A percentile compares a stretch with the other conserved stretches of the same genome.
Conservation (phyloP, 35 echinoderm and acorn worm species). For the Heliocidaris tuberculata region DNA sequence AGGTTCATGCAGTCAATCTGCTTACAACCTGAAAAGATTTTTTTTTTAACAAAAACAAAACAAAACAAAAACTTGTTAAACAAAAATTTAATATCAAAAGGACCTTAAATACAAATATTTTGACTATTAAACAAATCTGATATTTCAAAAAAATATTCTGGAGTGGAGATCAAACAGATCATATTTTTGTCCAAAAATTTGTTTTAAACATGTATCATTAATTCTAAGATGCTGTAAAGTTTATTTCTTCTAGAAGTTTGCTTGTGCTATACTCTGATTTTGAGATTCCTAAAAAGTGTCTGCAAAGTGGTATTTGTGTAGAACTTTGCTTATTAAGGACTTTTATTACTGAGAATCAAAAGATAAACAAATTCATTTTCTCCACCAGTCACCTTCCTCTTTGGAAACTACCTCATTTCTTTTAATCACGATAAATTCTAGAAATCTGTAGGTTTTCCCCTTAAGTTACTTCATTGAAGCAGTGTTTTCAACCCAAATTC, state of each 20-base stretch:
- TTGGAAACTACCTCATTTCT: background rate
- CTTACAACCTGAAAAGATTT: slow-evolving; percentile 64
- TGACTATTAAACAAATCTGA: background rate
- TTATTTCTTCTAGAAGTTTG: too few species aligned
- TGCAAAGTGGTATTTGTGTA: too few species aligned
- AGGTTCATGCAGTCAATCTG: slow-evolving; percentile 77
- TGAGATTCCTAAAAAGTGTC: too few species aligned
- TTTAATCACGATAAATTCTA: background rate
- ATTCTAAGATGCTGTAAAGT: too few species aligned
- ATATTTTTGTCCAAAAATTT: too few species aligned
- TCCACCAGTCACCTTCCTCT: background rate
- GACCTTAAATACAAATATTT: background rate
- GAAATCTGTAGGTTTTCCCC: background rate
- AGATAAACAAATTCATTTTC: too few species aligned
- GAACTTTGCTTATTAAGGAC: too few species aligned
- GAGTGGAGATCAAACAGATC: too few species aligned
- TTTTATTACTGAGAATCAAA: too few species aligned
- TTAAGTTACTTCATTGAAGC: background rate
- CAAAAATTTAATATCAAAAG: background rate
- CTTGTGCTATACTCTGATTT: too few species aligned
- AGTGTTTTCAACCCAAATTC: background rate
- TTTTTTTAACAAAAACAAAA: background rate
- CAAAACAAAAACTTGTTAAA: background rate
- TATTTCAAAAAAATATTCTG: too few species aligned
- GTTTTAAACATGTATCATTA: too few species aligned